phyloP scores from a whole-genome alignment of 2,113 vertebrate genomes.

The Ailurus styani region DNA sequence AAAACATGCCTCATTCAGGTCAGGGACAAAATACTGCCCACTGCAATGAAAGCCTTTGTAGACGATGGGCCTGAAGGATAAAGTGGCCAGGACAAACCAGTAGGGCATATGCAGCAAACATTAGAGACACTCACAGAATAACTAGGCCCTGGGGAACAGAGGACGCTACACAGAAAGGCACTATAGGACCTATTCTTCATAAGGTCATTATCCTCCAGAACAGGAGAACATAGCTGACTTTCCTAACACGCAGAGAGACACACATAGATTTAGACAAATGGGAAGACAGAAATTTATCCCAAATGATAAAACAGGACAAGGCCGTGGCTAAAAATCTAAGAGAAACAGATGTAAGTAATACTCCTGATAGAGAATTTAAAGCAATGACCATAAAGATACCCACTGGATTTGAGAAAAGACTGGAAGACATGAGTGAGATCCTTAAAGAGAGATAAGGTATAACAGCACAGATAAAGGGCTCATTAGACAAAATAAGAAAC shows the following conservation, averaged over 20 bases:
- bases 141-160: too few relatives aligned
- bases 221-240: background rate
- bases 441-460: background rate
- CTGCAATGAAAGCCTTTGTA: background rate
- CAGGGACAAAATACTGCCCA: background rate
- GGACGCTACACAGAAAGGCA: background rate
- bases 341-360: background rate
- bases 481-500: background rate
- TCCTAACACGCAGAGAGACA: background rate
- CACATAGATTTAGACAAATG: background rate
- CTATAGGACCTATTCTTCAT: background rate
- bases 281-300: background rate
- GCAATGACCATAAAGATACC: background rate
- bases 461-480: background rate
- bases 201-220: background rate
- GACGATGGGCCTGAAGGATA: background rate
- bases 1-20: background rate
- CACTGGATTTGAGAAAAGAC: background rate
- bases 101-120: background rate
- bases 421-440: background rate
- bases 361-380: background rate
- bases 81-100: background rate
- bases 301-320: background rate
- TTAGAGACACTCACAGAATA: background rate
- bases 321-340: background rate